phyloP scores from a whole-genome alignment of 2,797 vertebrate species.

The Lacerta viridis region DNA sequence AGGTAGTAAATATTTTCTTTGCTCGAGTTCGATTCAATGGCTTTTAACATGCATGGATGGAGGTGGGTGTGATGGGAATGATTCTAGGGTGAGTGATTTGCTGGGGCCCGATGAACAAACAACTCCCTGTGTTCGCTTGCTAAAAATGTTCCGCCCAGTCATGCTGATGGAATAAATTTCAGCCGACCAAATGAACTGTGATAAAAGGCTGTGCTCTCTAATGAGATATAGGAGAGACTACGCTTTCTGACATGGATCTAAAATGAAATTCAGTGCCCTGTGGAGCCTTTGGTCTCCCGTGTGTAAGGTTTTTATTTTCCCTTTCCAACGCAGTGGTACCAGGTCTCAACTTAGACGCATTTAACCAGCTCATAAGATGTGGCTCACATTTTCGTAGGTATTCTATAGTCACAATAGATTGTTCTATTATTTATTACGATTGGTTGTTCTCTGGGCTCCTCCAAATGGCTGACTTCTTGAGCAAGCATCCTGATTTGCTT shows the following conservation, averaged over 20 bases:
- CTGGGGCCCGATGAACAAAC: not conserved
- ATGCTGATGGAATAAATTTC: conserved; percentile 8
- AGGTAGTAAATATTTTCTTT: conserved; percentile 26
- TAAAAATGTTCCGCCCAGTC: not conserved
- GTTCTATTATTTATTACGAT: not conserved
- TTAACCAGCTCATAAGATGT: not conserved
- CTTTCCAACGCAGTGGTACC: not conserved
- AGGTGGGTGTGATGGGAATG: not conserved
- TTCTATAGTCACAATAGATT: not conserved
- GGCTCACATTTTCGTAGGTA: not conserved
- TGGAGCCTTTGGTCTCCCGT: not conserved
- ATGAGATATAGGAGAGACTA: not conserved
- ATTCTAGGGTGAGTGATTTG: not conserved
- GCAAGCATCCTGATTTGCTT: no score
- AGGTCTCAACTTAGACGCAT: not conserved
- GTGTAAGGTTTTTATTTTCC: not conserved
- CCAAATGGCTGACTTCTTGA: no score
- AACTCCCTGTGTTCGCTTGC: not conserved
- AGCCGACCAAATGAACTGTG: conserved; percentile 4
- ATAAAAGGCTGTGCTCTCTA: not conserved
- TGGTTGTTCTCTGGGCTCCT: no score
- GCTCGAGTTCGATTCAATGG: conserved; percentile 20
- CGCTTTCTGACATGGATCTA: not conserved
- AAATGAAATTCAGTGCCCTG: conserved; percentile 17
- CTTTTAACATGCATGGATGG: not conserved